Evolutionary conservation across 2,888 invertebrate species (phyloP).

Genomic region (Cheilosia scutellata): DNA sequence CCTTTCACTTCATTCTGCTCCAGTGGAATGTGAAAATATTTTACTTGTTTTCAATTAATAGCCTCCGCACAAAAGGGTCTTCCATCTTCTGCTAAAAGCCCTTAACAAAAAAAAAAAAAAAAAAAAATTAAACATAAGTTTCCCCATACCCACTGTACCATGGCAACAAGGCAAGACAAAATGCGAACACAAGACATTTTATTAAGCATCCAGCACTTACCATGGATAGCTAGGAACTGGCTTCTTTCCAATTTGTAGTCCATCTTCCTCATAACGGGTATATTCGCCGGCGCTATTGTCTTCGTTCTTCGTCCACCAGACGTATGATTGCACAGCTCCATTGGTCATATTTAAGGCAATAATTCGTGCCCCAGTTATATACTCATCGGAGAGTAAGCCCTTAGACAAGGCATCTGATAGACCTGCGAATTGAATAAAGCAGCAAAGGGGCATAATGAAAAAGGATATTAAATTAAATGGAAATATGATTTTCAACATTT

Average conservation of each 20-base stretch:
- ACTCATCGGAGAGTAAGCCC: slow-evolving; percentile 88
- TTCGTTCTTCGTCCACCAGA: slow-evolving; percentile 86
- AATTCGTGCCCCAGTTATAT: slow-evolving; percentile 86
- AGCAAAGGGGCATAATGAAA: slow-evolving; percentile 35
- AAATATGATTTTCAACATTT: slow-evolving; percentile 40
- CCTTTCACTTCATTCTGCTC: background rate
- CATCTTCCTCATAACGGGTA: slow-evolving; percentile 86
- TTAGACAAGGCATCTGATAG: slow-evolving; percentile 90
- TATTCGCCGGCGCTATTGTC: slow-evolving; percentile 82
- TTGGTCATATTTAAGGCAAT: slow-evolving; percentile 87
- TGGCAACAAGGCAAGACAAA: background rate
- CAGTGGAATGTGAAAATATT: slow-evolving; percentile 37
- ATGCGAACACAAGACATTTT: background rate
- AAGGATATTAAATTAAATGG: slow-evolving; percentile 65
- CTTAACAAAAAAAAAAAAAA: background rate
- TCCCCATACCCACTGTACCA: background rate
- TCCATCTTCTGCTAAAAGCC: slow-evolving; percentile 25
- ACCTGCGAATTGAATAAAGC: slow-evolving; percentile 84
- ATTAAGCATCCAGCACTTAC: slow-evolving; percentile 83
- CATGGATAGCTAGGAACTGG: slow-evolving; percentile 90
- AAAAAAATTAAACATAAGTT: background rate
- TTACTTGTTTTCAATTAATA: slow-evolving; percentile 47
- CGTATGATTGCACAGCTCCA: slow-evolving; percentile 86
- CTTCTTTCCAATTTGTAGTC: slow-evolving; percentile 86
- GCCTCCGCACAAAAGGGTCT: slow-evolving; percentile 12